Evolutionary conservation across 37 sponge, comb jelly and placozoan species (phyloP).

Genomic region (Halichondria panicea): DNA sequence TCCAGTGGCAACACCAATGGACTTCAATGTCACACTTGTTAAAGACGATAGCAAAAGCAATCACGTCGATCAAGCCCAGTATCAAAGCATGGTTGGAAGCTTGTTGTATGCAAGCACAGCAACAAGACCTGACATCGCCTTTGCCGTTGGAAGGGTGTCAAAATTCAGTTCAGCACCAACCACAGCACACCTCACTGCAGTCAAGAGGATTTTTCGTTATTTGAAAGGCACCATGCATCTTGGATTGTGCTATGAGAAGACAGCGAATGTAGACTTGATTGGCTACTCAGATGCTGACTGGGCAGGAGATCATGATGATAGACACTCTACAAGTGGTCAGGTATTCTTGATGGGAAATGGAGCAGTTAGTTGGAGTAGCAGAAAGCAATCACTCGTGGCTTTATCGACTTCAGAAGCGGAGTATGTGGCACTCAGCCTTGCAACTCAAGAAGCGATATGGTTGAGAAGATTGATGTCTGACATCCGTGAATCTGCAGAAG

Average conservation of each 20-base stretch:
- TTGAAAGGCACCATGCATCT: no score
- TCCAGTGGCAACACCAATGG: no score
- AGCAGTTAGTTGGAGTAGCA: constrained; percentile 55
- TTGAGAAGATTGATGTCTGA: constrained; percentile 24
- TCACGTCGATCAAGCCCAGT: no score
- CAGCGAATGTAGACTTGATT: constrained; percentile 7
- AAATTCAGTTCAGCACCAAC: no score
- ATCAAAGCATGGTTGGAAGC: no score
- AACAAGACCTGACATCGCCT: constrained; percentile 42
- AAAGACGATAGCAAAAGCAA: no score
- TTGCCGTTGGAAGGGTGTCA: no score
- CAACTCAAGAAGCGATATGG: constrained; percentile 49
- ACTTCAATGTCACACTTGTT: no score
- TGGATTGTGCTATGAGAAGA: constrained; percentile 10
- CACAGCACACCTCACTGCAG: no score
- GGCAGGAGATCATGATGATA: constrained; percentile 43
- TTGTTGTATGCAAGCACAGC: constrained; percentile 26
- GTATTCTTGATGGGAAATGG: constrained; percentile 46
- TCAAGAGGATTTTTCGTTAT: no score
- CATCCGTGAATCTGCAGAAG: neutral
- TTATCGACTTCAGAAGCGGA: constrained; percentile 22
- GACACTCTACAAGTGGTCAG: constrained; percentile 58
- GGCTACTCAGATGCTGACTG: constrained; percentile 69
- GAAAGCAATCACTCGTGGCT: constrained; percentile 35
- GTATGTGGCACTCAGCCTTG: constrained; percentile 33